Percentiles rank a stretch among this genome's conserved stretches.
These are phyloP conservation scores for Synaphobranchus kaupii DNA, from an alignment of 2,797 vertebrate genomes.

Conservation along the genomic window DNA sequence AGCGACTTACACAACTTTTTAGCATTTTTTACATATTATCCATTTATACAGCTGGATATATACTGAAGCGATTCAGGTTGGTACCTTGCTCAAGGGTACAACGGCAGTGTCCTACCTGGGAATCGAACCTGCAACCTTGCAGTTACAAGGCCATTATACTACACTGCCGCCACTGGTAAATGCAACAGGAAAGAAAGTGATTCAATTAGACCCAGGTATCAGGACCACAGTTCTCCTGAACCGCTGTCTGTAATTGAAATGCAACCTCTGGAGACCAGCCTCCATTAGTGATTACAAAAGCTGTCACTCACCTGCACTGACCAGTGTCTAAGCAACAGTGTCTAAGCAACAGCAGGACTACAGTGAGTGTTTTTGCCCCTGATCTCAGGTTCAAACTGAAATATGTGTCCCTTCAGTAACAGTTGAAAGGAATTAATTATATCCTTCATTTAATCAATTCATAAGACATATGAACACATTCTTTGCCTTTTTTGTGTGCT, in stretches of 20 bases:
- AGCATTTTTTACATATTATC: no score
- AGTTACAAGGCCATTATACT: no score
- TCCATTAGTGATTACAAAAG: not conserved
- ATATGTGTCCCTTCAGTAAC: not conserved
- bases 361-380: not conserved
- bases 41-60: no score
- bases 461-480: not conserved
- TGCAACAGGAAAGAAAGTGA: not conserved
- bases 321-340: not conserved
- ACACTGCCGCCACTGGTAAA: no score
- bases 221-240: not conserved
- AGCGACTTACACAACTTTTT: no score
- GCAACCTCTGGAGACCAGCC: not conserved
- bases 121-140: no score
- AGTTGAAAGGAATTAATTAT: not conserved
- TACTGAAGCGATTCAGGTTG: no score
- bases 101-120: no score
- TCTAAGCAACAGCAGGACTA: not conserved
- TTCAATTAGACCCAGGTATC: not conserved
- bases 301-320: slow-evolving; percentile 9
- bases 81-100: no score
- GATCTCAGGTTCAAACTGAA: not conserved
- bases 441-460: not conserved
- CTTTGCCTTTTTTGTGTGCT: not conserved
- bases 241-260: not conserved